Evolutionary conservation across 2,888 invertebrate species (phyloP).

Genomic region (Azorinus chamasolen): DNA sequence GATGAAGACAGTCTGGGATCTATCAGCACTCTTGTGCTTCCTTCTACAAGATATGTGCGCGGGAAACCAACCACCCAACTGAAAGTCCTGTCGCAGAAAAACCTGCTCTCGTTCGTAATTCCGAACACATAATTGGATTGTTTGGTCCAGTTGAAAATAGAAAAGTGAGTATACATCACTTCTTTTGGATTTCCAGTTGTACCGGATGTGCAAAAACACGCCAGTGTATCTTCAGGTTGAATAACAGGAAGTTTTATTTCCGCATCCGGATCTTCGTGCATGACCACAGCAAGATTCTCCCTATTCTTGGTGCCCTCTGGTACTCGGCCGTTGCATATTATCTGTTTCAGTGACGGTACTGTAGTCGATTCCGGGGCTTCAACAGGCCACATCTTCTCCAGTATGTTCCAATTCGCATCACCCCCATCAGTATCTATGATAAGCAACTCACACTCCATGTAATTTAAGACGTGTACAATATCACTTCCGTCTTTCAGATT

Average conservation of each 20-base stretch:
- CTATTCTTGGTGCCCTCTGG: not conserved
- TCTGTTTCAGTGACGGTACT: constrained; percentile 25
- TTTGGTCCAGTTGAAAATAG: constrained; percentile 40
- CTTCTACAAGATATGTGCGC: constrained; percentile 36
- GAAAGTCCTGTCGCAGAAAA: constrained; percentile 52
- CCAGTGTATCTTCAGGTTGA: constrained; percentile 52
- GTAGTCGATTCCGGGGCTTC: not conserved
- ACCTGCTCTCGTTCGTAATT: constrained; percentile 15
- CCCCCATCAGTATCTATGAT: constrained; percentile 22
- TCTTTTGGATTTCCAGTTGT: constrained; percentile 55
- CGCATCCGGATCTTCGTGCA: not conserved
- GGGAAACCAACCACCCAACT: constrained; percentile 54
- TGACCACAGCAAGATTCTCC: not conserved
- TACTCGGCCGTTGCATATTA: constrained; percentile 32
- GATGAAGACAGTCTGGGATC: constrained; percentile 39
- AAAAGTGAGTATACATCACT: constrained; percentile 48
- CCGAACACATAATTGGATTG: not conserved
- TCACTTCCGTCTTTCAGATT: constrained; percentile 58
- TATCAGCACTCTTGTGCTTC: constrained; percentile 46
- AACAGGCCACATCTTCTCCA: constrained; percentile 36
- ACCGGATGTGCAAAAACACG: constrained; percentile 47
- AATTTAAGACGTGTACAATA: constrained; percentile 13
- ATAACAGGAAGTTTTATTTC: constrained; percentile 25
- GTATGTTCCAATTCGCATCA: constrained; percentile 45
- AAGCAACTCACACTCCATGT: constrained; percentile 14